Evolutionary conservation across 2,888 invertebrate genomes (phyloP).

Genomic region (Rapana venosa): DNA sequence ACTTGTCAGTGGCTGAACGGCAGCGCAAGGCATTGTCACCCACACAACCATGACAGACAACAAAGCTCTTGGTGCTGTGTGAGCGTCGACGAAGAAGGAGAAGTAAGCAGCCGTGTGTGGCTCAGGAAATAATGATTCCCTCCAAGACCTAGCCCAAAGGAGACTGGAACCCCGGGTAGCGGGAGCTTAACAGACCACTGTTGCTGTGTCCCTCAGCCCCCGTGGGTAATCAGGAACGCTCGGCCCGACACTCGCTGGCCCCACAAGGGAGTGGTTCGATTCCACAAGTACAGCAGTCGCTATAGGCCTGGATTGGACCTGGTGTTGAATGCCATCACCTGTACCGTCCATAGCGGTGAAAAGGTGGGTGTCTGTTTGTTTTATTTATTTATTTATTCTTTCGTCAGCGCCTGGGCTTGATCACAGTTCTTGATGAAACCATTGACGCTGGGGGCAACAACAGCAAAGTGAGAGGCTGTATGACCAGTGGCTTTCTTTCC

Average conservation of each 20-base stretch:
- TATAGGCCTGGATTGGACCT: slow-evolving; percentile 66
- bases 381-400: not conserved
- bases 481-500: too few species aligned
- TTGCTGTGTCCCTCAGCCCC: slow-evolving; percentile 51
- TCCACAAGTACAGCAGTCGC: slow-evolving; percentile 60
- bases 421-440: too few species aligned
- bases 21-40: too few species aligned
- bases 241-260: slow-evolving; percentile 66
- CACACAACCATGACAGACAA: too few species aligned
- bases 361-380: slow-evolving; percentile 62
- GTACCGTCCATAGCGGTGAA: slow-evolving; percentile 70
- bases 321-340: slow-evolving; percentile 70
- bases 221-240: slow-evolving; percentile 53
- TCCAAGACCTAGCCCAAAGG: too few species aligned
- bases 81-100: too few species aligned
- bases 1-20: too few species aligned
- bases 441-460: too few species aligned
- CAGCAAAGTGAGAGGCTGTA: too few species aligned
- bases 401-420: not conserved
- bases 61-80: too few species aligned
- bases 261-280: slow-evolving; percentile 60
- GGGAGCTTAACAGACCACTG: not conserved
- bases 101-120: not conserved
- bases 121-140: not conserved
- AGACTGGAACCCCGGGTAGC: too few species aligned